A percentile compares a stretch with the other conserved stretches of the same genome.
Conservation (phyloP, 1,140 invertebrate species). For the Zaprionus africanus region DNA sequence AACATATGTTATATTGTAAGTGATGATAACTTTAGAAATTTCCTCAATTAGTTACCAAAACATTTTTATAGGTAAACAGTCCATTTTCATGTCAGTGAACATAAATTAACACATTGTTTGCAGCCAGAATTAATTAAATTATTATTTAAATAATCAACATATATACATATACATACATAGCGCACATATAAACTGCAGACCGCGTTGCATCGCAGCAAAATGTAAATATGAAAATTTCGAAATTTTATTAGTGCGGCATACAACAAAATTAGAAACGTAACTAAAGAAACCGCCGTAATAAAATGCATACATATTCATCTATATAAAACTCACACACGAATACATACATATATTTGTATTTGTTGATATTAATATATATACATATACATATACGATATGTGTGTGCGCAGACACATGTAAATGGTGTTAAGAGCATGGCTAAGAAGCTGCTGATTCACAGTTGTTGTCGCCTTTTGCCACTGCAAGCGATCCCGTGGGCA, state of each 20-base stretch:
- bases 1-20: too few species aligned
- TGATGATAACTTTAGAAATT: neutral
- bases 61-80: neutral
- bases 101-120: conserved; percentile 49
- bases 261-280: conserved; percentile 42
- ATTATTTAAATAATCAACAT: conserved; percentile 17
- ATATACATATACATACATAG: neutral
- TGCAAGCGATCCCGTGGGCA: conserved; percentile 49
- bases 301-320: conserved; percentile 20
- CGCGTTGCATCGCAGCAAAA: conserved; percentile 10
- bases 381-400: conserved; percentile 6
- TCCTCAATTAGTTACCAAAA: neutral
- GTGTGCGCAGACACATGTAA: conserved; percentile 27
- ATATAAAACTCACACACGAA: conserved; percentile 1
- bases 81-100: neutral
- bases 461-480: conserved; percentile 40
- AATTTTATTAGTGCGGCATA: conserved; percentile 41
- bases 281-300: conserved; percentile 8
- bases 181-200: conserved; percentile 9
- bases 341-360: conserved; percentile 4
- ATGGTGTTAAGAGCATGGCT: conserved; percentile 43
- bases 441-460: conserved; percentile 41
- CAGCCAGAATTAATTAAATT: conserved; percentile 19
- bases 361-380: conserved; percentile 8
- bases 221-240: conserved; percentile 42